Base-by-base conservation (phyloP, 2,797 vertebrate species). In the Molossus molossus region DNA sequence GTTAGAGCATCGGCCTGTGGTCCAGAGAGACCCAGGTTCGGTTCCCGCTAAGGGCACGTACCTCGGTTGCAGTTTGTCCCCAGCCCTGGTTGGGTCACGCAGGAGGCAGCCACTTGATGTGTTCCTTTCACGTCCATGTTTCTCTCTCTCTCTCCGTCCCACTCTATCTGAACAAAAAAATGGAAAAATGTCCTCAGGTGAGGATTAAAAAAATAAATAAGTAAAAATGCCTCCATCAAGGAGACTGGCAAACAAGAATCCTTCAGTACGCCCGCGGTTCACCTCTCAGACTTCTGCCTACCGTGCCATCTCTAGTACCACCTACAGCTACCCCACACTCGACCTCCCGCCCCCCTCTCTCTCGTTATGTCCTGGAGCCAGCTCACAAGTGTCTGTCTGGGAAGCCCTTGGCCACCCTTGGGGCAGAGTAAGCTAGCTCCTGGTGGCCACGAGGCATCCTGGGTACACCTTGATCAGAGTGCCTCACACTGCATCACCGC, bases 401-500 rank as follows among this genome's bases (percentile, higher is more conserved):
- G 62, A 80, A 76, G 37, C 55, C 67, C 45, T 50, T 58, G 29
- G 33, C 40, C 62, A 27, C 3, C 3, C 13, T 18, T 21, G 11
- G 45, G 55, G 48, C 29, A 25, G 81, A 83, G 58, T 9, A 86
- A 80, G 29, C 88, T 53, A 62, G 11, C 58, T 73, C 27, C 72
- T 8, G 1, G 33, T 1, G 10, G 12, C 48, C 60, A 3, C 1
- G 1, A 3, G 12, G 45, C 57, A 18, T 13, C 80, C 55, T 10
- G 37, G 33, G 69, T 6, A 40, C 33, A 50, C 27, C 25, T 50
- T 18, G 27, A 62, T 8, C 15, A 67, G 9, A 50, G 18, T 13
- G 2, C 4, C 13, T 6, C 9, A 15, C 1, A 2, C 7, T 14
- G 5, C 45, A 20, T 11, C 29, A 17, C 27, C 13, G 9, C 53